phyloP scores from a whole-genome alignment of 2,888 invertebrate genomes.

The Eupithecia pulchellata region DNA sequence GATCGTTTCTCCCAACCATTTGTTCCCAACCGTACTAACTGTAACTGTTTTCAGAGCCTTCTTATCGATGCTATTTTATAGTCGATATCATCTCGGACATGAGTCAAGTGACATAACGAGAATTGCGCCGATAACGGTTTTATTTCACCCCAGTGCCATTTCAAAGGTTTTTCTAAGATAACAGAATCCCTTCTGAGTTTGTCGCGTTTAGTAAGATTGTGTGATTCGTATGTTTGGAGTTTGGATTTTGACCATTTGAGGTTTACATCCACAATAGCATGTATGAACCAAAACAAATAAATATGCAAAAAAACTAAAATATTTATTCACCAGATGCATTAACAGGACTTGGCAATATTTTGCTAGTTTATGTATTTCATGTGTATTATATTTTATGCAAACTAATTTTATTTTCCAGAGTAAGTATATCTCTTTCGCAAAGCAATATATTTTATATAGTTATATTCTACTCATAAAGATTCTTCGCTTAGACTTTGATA shows the following conservation, averaged over 20 bases:
- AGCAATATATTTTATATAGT: background rate
- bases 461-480: constrained; percentile 12
- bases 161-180: constrained; percentile 39
- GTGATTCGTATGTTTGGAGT: background rate
- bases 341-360: background rate
- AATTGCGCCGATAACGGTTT: constrained; percentile 44
- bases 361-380: background rate
- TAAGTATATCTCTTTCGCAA: background rate
- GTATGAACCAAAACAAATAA: background rate
- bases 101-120: constrained; percentile 41
- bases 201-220: constrained; percentile 26
- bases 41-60: constrained; percentile 35
- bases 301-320: background rate
- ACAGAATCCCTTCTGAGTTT: constrained; percentile 24
- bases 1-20: constrained; percentile 21
- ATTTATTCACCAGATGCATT: background rate
- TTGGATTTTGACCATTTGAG: background rate
- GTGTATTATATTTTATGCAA: background rate
- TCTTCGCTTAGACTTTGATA: constrained; percentile 21
- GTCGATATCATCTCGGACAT: constrained; percentile 40
- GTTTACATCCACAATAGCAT: background rate
- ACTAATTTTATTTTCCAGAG: background rate
- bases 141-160: constrained; percentile 44
- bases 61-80: constrained; percentile 51
- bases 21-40: constrained; percentile 21